Evolutionary conservation across 2,888 invertebrate species (phyloP), one percentile per base, ranked within the genome.

Genomic region (Tipula confusa): DNA sequence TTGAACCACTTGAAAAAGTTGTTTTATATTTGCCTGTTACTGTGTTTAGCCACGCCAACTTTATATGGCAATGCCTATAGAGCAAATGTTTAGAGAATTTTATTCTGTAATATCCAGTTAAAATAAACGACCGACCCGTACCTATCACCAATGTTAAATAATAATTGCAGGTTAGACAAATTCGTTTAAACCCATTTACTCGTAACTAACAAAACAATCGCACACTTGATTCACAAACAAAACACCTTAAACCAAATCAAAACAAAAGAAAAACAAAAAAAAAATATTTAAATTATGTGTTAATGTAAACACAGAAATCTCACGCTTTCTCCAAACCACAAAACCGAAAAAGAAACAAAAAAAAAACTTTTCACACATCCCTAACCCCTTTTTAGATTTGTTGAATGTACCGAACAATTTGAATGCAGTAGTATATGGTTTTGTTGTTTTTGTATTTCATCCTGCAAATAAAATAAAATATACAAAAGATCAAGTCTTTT

Each of bases 221-320:
- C 64, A 64, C 64, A 64, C 64, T 64, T 64, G 64, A 64, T 64
- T 24, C 9, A 64, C 64, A 64, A 64, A 64, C 64, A 64, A 64
- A 64, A 64, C 64, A 64, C 64, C 64, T 64, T 64, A 64, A 64
- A 64, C 64, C 64, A 43, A n/a, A n/a, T n/a, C n/a, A n/a, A n/a
- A n/a, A n/a, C n/a, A n/a, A n/a, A n/a, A n/a, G n/a, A 43, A 43
- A 43, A 43, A 36, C 1, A 36, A 43, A 43, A 43, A 15, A 43
- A 43, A 15, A 43, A 7, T 43, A 64, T 64, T 64, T 64, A 64
- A 64, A 64, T 64, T 64, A 64, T 64, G 64, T 64, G 64, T 64
- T 64, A 64, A 64, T 24, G 64, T 64, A 64, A 64, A 64, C 64
- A 64, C 64, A 64, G 24, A 64, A 64, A 64, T 64, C 64, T 64